Evolutionary conservation across 2,888 invertebrate genomes (phyloP).

Genomic region (Nephrocerus scutellatus): DNA sequence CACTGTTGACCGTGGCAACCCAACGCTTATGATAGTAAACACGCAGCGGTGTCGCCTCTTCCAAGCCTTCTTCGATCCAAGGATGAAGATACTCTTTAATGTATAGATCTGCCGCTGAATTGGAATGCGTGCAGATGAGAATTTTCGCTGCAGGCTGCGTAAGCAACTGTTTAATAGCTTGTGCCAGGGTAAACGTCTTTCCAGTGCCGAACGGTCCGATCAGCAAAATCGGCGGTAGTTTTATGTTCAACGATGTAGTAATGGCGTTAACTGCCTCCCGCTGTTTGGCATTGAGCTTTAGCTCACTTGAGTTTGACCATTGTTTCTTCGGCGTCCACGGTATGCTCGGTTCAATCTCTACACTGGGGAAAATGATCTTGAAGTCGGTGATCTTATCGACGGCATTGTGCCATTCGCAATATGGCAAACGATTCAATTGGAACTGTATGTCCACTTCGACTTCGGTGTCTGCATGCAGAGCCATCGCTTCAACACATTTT

Average conservation of each 20-base stretch:
- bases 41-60: constrained; percentile 63
- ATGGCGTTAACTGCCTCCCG: constrained; percentile 72
- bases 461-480: constrained; percentile 57
- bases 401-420: constrained; percentile 79
- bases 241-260: constrained; percentile 56
- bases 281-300: constrained; percentile 67
- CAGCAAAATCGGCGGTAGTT: constrained; percentile 64
- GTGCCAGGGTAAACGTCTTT: constrained; percentile 75
- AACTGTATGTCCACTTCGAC: constrained; percentile 70
- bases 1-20: constrained; percentile 67
- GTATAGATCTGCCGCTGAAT: constrained; percentile 79
- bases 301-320: constrained; percentile 59
- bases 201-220: constrained; percentile 83
- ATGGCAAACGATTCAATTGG: constrained; percentile 69
- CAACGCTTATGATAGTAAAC: constrained; percentile 75
- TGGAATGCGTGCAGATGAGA: constrained; percentile 78
- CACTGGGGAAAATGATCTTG: constrained; percentile 65
- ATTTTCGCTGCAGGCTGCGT: constrained; percentile 60
- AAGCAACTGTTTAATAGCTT: constrained; percentile 63
- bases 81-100: constrained; percentile 77
- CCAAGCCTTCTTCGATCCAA: constrained; percentile 61
- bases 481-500: constrained; percentile 57
- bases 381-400: constrained; percentile 68
- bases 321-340: constrained; percentile 64
- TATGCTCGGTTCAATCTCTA: constrained; percentile 56